Base-by-base conservation (phyloP, 2,888 invertebrate species). In the Coelinius sp. region DNA sequence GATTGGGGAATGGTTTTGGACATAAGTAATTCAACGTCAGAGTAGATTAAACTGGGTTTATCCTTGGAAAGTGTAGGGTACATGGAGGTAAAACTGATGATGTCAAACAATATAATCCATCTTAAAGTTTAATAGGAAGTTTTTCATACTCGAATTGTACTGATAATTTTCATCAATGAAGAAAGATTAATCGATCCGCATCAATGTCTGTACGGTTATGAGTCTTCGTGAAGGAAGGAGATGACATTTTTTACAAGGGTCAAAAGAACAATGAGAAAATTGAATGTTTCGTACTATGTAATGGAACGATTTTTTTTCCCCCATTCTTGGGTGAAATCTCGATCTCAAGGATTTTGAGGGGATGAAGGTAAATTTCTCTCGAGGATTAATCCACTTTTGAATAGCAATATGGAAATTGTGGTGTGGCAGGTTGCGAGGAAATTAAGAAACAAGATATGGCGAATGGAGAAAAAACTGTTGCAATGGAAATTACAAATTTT, bases 401-500 rank as follows among this genome's bases (percentile, higher is more conserved):
- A 63, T 52, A 27, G 20, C 5, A 31, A 35, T 27, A 24, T 31
- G 14, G 22, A 53, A 53, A 56, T 52, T 59, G 31, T 56, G 56
- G 65, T 53, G 56, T 66, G 49, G 10, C 52, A 65, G 38, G 68
- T 56, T 56, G 52, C 52, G 62, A 66, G n/a, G 71, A 31, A 38
- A 56, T 44, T 44, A 17, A 44, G 20, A 17, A 66, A 44, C 14
- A 49, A n/a, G 27, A 65, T n/a, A n/a, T n/a, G n/a, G 41, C 22
- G 53, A 46, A 31, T 14, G 22, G 35, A 27, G 53, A 31, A 44
- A 75, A 74, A 75, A 78, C 75, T 75, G 74, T 77, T 75, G 75
- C 75, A 76, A 79, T 71, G 75, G 75, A 77, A 77, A 73, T 76
- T 62, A 62, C 25, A 70, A 65, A 73, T 56, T 70, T 56, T 76